Evolutionary conservation across 2,113 vertebrate species (phyloP).

Genomic region (Grallaria varia): DNA sequence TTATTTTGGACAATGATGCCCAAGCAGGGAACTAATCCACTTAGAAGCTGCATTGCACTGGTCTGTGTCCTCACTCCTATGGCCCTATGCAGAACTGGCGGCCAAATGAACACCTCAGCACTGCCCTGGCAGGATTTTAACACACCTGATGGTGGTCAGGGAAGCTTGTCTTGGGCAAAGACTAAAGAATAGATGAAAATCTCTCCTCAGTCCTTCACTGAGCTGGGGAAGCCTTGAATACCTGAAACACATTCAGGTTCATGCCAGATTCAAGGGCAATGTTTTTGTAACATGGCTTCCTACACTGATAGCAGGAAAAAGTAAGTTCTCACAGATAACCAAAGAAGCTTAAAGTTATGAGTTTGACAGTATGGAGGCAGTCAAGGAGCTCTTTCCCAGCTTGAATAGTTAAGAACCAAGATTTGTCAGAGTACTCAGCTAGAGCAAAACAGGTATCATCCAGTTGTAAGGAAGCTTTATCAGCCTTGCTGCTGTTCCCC

Average conservation of each 20-base stretch:
- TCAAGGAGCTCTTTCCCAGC: background rate
- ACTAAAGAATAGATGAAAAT: background rate
- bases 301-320: background rate
- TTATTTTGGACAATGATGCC: background rate
- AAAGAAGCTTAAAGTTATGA: background rate
- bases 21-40: background rate
- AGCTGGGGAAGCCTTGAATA: background rate
- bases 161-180: background rate
- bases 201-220: background rate
- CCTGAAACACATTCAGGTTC: background rate
- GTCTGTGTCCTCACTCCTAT: background rate
- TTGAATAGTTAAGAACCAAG: background rate
- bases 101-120: fast-evolving
- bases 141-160: fast-evolving
- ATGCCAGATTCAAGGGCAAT: background rate
- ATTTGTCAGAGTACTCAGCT: background rate
- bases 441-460: background rate
- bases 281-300: background rate
- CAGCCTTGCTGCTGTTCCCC: background rate
- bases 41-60: background rate
- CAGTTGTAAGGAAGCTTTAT: background rate
- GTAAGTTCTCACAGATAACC: background rate
- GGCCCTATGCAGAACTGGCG: fast-evolving
- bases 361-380: background rate
- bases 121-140: background rate